These are phyloP conservation scores for Agrotis ipsilon DNA, from an alignment of 2,888 invertebrate genomes.

Conservation along the genomic window DNA sequence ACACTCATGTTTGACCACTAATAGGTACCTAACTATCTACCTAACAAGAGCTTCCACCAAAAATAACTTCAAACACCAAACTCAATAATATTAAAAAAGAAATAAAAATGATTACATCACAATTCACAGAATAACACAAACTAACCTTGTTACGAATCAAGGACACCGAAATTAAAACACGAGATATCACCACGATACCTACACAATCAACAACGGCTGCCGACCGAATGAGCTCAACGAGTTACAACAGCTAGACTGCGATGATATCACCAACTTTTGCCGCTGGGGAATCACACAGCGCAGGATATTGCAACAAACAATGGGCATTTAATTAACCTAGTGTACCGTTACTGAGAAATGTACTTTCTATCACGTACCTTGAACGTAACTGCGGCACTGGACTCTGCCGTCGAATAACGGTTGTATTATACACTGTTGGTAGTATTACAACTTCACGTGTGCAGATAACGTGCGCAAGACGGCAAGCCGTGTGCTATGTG, in stretches of 20 bases:
- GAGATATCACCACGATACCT: constrained; percentile 26
- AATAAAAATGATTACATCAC: constrained; percentile 29
- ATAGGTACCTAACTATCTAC: no score
- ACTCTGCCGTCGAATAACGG: neutral
- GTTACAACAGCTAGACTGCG: neutral
- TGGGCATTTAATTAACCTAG: constrained; percentile 21
- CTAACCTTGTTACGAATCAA: constrained; percentile 53
- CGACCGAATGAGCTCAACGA: constrained; percentile 34
- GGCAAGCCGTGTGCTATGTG: constrained; percentile 41
- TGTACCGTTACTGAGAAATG: constrained; percentile 34
- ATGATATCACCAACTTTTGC: constrained; percentile 50
- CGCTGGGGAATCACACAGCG: constrained; percentile 42
- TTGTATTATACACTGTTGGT: no score
- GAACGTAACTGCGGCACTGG: constrained; percentile 17
- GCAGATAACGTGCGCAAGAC: constrained; percentile 37
- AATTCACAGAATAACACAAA: constrained; percentile 33
- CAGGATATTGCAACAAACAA: constrained; percentile 30
- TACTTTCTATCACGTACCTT: constrained; percentile 52
- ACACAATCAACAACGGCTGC: constrained; percentile 23
- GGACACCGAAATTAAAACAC: constrained; percentile 46
- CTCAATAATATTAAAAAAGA: neutral
- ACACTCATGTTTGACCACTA: neutral
- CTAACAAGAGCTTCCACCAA: neutral
- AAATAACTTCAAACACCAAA: neutral
- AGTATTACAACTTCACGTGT: constrained; percentile 10